phyloP scores from a whole-genome alignment of 1,140 invertebrate species.

The Lasioglossum albipes region DNA sequence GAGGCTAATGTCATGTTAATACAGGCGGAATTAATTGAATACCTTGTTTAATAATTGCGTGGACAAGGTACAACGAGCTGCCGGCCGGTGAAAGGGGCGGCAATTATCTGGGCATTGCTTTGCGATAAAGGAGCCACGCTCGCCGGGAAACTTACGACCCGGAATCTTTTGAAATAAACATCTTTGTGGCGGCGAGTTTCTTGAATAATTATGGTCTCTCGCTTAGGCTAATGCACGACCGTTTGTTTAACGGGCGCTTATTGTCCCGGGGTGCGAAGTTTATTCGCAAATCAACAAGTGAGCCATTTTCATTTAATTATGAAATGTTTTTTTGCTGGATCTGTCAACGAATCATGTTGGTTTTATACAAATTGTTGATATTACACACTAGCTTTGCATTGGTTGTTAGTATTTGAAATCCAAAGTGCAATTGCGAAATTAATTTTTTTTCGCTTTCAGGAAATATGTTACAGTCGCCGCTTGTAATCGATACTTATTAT shows the following conservation, averaged over 20 bases:
- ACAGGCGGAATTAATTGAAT: conserved; percentile 8
- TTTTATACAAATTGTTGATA: no score
- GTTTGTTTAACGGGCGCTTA: no score
- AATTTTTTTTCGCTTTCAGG: background rate
- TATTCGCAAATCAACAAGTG: no score
- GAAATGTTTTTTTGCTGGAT: no score
- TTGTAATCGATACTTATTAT: conserved; percentile 18
- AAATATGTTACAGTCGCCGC: background rate
- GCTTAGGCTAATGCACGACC: no score
- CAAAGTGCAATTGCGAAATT: background rate
- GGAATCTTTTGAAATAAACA: background rate
- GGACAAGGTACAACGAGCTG: background rate
- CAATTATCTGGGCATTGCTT: background rate
- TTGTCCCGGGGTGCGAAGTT: no score
- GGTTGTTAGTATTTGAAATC: background rate
- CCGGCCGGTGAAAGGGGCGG: no score
- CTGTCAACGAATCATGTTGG: no score
- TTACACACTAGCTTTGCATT: no score
- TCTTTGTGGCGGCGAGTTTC: background rate
- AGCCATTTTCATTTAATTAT: no score
- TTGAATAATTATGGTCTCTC: background rate
- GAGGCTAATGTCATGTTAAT: conserved; percentile 27
- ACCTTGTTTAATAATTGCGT: conserved; percentile 10
- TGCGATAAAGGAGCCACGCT: no score
- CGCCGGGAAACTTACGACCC: background rate